phyloP scores from a whole-genome alignment of 2,113 vertebrate genomes.

The Saguinus midas region DNA sequence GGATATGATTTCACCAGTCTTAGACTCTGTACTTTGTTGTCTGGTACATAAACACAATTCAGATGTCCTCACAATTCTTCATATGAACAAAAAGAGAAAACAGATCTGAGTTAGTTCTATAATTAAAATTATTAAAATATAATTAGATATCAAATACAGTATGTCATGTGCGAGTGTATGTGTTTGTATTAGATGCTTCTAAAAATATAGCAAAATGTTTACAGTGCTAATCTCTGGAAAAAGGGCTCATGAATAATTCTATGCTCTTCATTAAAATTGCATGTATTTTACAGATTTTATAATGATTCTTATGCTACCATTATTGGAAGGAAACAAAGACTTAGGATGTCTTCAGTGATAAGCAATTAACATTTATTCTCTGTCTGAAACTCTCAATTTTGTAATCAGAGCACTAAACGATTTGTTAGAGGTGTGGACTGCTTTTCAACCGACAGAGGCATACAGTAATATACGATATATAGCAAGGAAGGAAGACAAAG shows the following conservation, averaged over 20 bases:
- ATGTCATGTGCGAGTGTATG: background rate
- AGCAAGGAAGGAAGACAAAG: background rate
- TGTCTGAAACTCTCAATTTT: background rate
- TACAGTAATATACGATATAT: accelerated
- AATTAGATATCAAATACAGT: background rate
- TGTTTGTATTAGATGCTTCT: background rate
- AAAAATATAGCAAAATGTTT: background rate
- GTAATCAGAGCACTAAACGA: background rate
- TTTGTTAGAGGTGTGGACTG: background rate
- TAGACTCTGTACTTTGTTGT: background rate
- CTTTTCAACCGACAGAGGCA: background rate
- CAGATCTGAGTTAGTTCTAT: background rate
- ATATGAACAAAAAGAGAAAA: background rate
- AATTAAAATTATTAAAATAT: background rate
- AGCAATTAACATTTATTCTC: background rate
- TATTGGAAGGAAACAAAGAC: background rate
- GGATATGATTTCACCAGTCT: background rate
- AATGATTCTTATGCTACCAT: background rate
- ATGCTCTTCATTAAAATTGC: background rate
- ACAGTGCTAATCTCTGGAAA: background rate
- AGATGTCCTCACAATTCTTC: background rate
- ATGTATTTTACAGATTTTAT: background rate
- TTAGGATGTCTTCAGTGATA: background rate
- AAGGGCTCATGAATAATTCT: background rate
- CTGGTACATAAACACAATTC: background rate